Evolutionary conservation across 2,888 invertebrate species (phyloP).

Genomic region (Cerastis leucographa): DNA sequence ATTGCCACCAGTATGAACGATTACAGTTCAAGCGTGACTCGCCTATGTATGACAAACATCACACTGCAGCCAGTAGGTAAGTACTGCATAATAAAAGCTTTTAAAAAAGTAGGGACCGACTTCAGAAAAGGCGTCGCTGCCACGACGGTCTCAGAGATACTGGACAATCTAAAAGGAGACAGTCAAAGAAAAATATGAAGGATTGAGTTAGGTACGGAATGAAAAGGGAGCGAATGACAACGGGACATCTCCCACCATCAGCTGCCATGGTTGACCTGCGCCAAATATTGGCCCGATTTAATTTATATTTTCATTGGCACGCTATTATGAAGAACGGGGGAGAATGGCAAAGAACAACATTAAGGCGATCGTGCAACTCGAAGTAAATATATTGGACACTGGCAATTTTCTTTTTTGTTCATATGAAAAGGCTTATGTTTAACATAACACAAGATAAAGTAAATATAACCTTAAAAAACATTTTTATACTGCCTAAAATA

Average conservation of each 20-base stretch:
- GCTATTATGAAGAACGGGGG: background rate
- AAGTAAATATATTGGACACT: background rate
- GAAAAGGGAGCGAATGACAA: background rate
- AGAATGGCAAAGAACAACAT: background rate
- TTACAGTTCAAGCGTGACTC: constrained; percentile 12
- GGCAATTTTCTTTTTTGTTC: background rate
- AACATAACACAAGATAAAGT: no score
- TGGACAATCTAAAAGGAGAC: background rate
- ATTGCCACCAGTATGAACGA: constrained; percentile 6
- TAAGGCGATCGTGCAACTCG: background rate
- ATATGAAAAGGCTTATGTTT: no score
- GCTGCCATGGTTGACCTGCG: background rate
- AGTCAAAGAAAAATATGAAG: background rate
- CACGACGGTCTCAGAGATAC: background rate
- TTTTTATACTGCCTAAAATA: no score
- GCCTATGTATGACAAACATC: background rate
- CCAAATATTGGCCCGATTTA: background rate
- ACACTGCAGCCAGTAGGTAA: background rate
- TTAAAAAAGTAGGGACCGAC: background rate
- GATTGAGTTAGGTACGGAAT: background rate
- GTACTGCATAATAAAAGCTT: no score
- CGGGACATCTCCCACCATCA: background rate
- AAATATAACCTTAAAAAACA: no score
- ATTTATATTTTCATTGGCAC: background rate
- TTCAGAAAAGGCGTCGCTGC: background rate